Evolutionary conservation across 1,140 invertebrate species (phyloP).

Genomic region (Rhynchophorus ferrugineus): DNA sequence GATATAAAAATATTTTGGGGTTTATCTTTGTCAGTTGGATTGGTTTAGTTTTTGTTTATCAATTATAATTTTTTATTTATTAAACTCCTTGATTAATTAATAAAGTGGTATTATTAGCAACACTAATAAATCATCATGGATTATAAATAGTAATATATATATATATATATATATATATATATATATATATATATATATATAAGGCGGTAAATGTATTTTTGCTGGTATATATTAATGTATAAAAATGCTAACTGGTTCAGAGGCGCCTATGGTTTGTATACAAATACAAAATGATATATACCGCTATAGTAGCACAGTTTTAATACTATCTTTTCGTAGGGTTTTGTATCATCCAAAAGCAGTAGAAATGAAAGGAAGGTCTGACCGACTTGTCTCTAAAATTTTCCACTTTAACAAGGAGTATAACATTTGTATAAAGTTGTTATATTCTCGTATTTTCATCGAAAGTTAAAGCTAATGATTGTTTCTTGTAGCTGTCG

Average conservation of each 20-base stretch:
- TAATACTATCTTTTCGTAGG: conserved; percentile 22
- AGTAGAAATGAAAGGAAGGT: conserved; percentile 6
- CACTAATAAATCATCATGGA: no score
- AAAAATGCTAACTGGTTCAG: neutral
- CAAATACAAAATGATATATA: neutral
- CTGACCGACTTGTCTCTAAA: conserved; percentile 9
- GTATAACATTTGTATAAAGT: conserved; percentile 17
- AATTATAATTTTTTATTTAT: no score
- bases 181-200: no score
- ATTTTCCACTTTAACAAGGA: conserved; percentile 9
- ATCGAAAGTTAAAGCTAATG: neutral
- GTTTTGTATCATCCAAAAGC: conserved; percentile 15
- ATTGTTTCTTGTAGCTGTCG: conserved; percentile 52
- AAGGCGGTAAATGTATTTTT: neutral
- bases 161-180: no score
- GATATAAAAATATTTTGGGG: no score
- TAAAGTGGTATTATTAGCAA: no score
- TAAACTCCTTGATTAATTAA: no score
- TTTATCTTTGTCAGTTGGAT: no score
- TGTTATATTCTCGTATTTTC: conserved; percentile 12
- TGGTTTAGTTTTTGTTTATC: no score
- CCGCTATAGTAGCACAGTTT: conserved; percentile 3
- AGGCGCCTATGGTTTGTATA: conserved; percentile 1
- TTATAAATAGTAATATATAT: no score
- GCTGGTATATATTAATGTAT: no score